A percentile compares a stretch with the other conserved stretches of the same genome.
phyloP scores from a whole-genome alignment of 2,888 invertebrate genomes.

The Melipona bicolor region DNA sequence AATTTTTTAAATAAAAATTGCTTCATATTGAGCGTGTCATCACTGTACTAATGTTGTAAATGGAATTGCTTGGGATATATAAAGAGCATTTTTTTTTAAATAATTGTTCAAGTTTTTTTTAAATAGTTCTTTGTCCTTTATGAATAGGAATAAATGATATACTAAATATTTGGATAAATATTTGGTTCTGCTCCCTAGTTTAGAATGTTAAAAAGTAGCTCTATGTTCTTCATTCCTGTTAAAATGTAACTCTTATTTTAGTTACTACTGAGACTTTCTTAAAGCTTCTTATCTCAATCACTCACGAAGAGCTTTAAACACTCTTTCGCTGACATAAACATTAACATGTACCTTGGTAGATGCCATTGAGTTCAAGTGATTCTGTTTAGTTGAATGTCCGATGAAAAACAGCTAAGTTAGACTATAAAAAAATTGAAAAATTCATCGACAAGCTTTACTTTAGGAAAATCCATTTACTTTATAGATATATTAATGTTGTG shows the following conservation, averaged over 20 bases:
- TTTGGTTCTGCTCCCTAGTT: not conserved
- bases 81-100: no score
- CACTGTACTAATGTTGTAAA: no score
- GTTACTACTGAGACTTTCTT: constrained; percentile 31
- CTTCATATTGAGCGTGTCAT: no score
- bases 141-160: no score
- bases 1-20: no score
- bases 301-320: constrained; percentile 57
- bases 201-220: not conserved
- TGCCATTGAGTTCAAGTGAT: not conserved
- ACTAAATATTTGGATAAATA: no score
- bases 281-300: constrained; percentile 60
- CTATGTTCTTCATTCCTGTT: not conserved
- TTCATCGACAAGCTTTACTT: not conserved
- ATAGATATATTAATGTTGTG: no score
- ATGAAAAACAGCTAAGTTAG: not conserved
- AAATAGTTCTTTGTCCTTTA: no score
- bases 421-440: not conserved
- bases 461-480: no score
- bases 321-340: constrained; percentile 59
- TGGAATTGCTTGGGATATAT: no score
- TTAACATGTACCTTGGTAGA: constrained; percentile 34
- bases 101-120: no score
- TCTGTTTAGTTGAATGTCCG: not conserved
- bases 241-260: constrained; percentile 18